Evolutionary conservation across 2,888 invertebrate species (phyloP), one percentile per base, ranked within the genome.

Genomic region (Platyscelio sp.): DNA sequence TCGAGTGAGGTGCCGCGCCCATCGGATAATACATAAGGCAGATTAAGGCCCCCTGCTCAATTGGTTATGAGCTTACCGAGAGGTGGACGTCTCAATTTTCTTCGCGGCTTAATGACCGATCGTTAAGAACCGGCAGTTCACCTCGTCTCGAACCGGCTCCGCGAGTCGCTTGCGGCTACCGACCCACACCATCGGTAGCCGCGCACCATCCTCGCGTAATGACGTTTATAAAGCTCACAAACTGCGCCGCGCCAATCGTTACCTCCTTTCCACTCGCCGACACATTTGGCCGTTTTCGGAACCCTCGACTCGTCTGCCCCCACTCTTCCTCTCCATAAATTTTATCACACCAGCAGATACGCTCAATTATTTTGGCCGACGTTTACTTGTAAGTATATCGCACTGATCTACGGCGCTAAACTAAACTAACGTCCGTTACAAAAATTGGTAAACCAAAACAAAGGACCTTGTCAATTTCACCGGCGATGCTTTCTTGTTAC

Each of bases 61-160:
- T 90, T 90, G 90, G 81, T 81, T 81, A 81, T 81, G 81, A 81
- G 81, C 81, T 81, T 75, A 75, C 72, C 86, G 86, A 90, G 90
- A 90, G 90, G 89, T 89, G 89, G 91, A 91, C 91, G 91, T 92
- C 92, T 92, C 92, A 92, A 92, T 92, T 92, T 92, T 92, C 92
- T 91, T 90, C 90, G 89, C 91, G 90, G 90, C 91, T 92, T 92
- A 92, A 92, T 92, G 92, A 92, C 92, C 92, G 91, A 91, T 92
- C 92, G 92, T 92, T 92, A 92, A 92, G 91, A 91, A 88, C 90
- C 88, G 89, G 75, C 81, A 20, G 81, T 81, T 81, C 75, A 81
- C 81, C 81, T 76, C 75, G 76, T 85, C 87, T 86, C 88, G 90
- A 91, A 92, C 91, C 91, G 91, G 91, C 91, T 91, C 88, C 81